These are phyloP conservation scores for Clinocottus analis DNA, from an alignment of 2,113 vertebrate genomes.

Conservation along the genomic window DNA sequence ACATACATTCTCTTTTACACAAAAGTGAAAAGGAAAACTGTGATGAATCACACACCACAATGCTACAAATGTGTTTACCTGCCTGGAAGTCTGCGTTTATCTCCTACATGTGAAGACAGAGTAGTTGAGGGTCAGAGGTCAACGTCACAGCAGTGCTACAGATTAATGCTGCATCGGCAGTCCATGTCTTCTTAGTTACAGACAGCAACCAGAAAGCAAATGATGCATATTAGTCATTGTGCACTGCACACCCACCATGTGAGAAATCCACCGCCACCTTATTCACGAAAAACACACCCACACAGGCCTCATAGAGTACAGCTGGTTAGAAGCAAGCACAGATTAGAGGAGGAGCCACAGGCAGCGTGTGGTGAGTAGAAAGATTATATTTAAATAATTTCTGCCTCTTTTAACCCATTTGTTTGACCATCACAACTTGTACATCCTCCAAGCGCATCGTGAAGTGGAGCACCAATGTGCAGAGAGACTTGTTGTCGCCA, in stretches of 20 bases:
- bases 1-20: background rate
- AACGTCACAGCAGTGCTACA: conserved; percentile 36
- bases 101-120: conserved; percentile 86
- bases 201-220: conserved; percentile 24
- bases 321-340: conserved; percentile 41
- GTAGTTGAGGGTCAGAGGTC: conserved; percentile 63
- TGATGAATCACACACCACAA: background rate
- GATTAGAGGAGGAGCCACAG: conserved; percentile 28
- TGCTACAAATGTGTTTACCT: conserved; percentile 83
- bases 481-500: background rate
- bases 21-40: background rate
- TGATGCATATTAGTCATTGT: conserved; percentile 22
- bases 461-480: background rate
- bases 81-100: conserved; percentile 83
- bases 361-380: conserved; percentile 6
- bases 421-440: background rate
- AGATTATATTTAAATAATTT: background rate
- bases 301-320: conserved; percentile 31
- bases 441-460: background rate
- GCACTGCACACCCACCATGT: conserved; percentile 9
- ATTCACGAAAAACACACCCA: conserved; percentile 34
- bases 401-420: background rate
- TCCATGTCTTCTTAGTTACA: background rate
- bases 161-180: background rate
- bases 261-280: no score